Conservation (phyloP, 1,140 invertebrate genomes). For the Stenopsyche tienmushanensis region DNA sequence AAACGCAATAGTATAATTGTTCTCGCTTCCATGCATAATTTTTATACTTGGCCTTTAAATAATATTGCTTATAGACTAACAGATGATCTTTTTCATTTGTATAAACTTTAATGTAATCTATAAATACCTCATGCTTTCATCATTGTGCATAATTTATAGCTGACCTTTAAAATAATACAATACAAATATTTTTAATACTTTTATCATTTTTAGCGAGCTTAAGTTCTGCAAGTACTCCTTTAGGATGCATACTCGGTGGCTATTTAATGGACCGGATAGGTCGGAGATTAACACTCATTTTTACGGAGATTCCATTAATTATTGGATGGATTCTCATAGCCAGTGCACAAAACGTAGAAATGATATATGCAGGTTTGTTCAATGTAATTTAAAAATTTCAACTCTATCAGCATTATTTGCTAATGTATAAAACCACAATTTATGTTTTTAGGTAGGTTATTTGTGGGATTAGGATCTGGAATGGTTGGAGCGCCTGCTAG, state of each 20-base stretch:
- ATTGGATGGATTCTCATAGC: conserved; percentile 68
- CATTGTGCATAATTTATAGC: too few relatives aligned
- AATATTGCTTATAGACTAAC: too few relatives aligned
- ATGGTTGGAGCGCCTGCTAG: conserved; percentile 70
- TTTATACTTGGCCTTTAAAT: too few relatives aligned
- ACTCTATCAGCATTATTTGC: too few relatives aligned
- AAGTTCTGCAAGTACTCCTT: conserved; percentile 68
- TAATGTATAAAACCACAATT: not conserved
- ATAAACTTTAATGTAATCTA: too few relatives aligned
- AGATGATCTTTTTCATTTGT: too few relatives aligned
- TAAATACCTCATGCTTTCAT: too few relatives aligned
- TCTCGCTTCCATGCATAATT: too few relatives aligned
- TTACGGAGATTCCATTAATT: conserved; percentile 68
- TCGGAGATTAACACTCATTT: conserved; percentile 63
- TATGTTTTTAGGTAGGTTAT: conserved; percentile 52
- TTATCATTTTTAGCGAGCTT: conserved; percentile 63
- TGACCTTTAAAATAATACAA: too few relatives aligned
- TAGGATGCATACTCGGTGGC: conserved; percentile 70
- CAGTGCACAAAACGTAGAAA: conserved; percentile 57
- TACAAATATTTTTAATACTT: too few relatives aligned
- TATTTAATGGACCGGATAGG: conserved; percentile 71
- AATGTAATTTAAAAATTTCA: conserved; percentile 7
- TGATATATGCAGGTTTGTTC: conserved; percentile 61
- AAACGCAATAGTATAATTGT: too few relatives aligned
- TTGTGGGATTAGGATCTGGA: conserved; percentile 66